Base-by-base conservation (phyloP, 37 sponge, comb jelly and placozoan species). In the Theonella swinhoei region DNA sequence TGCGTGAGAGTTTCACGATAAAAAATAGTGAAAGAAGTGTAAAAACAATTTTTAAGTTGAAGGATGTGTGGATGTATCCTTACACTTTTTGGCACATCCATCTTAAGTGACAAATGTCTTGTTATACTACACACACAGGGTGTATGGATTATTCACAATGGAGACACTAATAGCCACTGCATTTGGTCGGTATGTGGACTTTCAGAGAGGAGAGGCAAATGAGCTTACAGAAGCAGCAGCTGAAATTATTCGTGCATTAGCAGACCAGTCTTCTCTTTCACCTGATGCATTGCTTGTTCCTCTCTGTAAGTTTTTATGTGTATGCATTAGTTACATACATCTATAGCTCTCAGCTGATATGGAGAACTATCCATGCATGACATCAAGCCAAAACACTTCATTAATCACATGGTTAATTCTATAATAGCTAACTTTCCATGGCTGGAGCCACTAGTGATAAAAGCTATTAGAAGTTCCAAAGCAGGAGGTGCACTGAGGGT, bases 131-230 rank as follows among this genome's bases (percentile, higher is more conserved):
- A 11, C 22, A 29, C 62, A 35, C 34, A 83, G 84, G 23, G 32
- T 60, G 14, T 87, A 42, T 75, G 68, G 78, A 0, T 64, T 29
- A 24, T 84, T 84, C 59, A 84, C 88, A 30, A 79, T 91, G 85
- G 92, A 91, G 71, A 82, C 84, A 2, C 78, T 91, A 24, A 36
- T 91, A 42, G 92, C 88, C 29, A 80, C 85, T 60, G 92, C 84
- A 32, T 91, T 91, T 74, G 84, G 92, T 30, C 84, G 80, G 1
- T 39, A 75, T 22, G 65, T 87, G 29, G 63, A 76, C 41, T 2
- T 87, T 26, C 79, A 78, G 29, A 64, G 36, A 30, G 88, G 88
- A 24, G 43, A 83, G n/a, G 68, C 68, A 70, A 80, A 92, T 60
- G 23, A 75, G 39, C 77, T 92, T 9, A 77, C 82, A 39, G 58